A percentile compares a stretch with the other conserved stretches of the same genome.
phyloP scores from a whole-genome alignment of 2,797 vertebrate genomes.

The Naso thynnoides region DNA sequence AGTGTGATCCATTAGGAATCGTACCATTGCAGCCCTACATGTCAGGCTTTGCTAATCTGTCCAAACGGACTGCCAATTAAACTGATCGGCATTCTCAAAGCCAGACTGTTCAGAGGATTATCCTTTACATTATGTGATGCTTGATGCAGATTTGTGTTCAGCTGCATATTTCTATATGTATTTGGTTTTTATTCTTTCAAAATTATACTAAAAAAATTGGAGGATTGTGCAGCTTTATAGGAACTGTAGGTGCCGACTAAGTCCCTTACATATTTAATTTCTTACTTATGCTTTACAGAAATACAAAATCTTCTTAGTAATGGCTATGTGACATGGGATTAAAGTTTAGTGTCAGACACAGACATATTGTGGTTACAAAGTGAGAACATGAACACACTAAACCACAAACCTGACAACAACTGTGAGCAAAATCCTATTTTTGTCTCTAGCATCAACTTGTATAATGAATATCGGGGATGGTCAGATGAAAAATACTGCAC shows the following conservation, averaged over 20 bases:
- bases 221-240: background rate
- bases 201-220: background rate
- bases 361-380: background rate
- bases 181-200: too few species aligned
- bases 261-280: background rate
- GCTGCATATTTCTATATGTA: too few species aligned
- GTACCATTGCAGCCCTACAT: background rate
- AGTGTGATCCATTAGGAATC: background rate
- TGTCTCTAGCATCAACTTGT: background rate
- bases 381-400: slow-evolving; percentile 5
- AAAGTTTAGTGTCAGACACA: slow-evolving; percentile 9
- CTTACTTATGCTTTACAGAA: background rate
- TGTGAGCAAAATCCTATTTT: slow-evolving; percentile 22
- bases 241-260: background rate
- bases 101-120: slow-evolving; percentile 1
- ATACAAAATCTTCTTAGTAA: background rate
- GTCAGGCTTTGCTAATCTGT: background rate
- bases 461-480: background rate
- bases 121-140: background rate
- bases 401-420: background rate
- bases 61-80: background rate
- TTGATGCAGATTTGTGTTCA: background rate
- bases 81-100: background rate
- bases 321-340: slow-evolving; percentile 10
- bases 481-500: slow-evolving; percentile 11